phyloP scores from a whole-genome alignment of 2,113 vertebrate species.

The Drymodes brunneopygia region DNA sequence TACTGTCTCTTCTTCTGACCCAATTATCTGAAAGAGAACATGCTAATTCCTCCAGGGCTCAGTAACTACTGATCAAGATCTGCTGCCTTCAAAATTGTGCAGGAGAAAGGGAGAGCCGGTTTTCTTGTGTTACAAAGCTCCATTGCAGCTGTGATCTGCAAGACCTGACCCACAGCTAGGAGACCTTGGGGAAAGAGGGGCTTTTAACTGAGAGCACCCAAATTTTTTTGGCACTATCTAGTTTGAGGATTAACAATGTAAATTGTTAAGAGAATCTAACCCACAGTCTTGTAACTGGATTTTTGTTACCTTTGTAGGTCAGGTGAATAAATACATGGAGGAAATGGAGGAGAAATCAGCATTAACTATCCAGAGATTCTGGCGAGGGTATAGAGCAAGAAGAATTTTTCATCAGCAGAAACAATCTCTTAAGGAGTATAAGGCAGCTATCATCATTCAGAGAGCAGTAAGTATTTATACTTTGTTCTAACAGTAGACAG shows the following conservation, averaged over 20 bases:
- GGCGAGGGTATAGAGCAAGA: slow-evolving; percentile 85
- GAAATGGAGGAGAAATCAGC: slow-evolving; percentile 84
- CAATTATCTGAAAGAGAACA: background rate
- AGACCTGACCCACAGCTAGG: background rate
- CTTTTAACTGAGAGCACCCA: background rate
- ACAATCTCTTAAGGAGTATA: slow-evolving; percentile 73
- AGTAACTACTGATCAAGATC: background rate
- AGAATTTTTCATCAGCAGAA: slow-evolving; percentile 72
- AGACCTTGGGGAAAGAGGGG: background rate
- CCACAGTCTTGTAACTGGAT: background rate
- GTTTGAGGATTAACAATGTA: background rate
- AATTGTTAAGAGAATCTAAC: background rate
- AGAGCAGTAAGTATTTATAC: slow-evolving; percentile 78
- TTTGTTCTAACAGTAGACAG: background rate
- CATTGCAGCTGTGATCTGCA: background rate
- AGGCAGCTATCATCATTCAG: slow-evolving; percentile 85
- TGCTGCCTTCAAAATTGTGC: background rate
- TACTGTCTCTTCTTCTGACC: background rate
- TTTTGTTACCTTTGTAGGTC: slow-evolving; percentile 67
- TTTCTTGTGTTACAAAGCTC: background rate
- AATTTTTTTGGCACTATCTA: background rate
- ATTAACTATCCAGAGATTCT: slow-evolving; percentile 86
- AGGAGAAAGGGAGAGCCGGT: background rate
- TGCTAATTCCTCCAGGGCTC: background rate
- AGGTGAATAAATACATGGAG: slow-evolving; percentile 80